Conservation (phyloP, 2,797 vertebrate genomes). For the Nyctibius grandis region DNA sequence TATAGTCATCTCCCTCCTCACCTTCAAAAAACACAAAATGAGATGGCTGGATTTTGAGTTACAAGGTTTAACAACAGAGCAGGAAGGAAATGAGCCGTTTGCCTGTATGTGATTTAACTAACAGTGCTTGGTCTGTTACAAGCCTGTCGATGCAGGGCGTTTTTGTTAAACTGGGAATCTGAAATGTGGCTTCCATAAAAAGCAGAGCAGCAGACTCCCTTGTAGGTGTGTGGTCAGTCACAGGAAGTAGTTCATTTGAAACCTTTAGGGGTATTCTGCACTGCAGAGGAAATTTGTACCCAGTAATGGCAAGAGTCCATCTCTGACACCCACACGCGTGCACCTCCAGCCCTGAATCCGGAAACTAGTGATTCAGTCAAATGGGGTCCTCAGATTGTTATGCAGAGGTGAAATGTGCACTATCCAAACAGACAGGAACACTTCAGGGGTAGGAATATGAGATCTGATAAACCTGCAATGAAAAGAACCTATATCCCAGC, state of each 20-base stretch:
- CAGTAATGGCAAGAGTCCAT: not conserved
- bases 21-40: not conserved
- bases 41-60: not conserved
- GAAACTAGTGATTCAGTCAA: not conserved
- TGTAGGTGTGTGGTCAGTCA: not conserved
- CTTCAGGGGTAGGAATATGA: not conserved
- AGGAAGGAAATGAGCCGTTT: not conserved
- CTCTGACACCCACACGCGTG: not conserved
- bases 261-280: not conserved
- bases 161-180: not conserved
- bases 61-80: not conserved
- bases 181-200: not conserved
- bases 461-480: not conserved
- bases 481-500: not conserved
- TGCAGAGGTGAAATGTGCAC: not conserved
- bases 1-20: not conserved
- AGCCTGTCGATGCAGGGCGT: not conserved
- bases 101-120: not conserved
- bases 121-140: not conserved
- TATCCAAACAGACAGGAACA: not conserved
- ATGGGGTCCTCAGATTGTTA: not conserved
- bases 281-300: not conserved
- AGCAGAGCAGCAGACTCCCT: rapidly evolving
- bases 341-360: not conserved
- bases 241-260: not conserved